These are phyloP conservation scores for Papilio glaucus DNA, from an alignment of 1,140 invertebrate species.

Conservation along the genomic window DNA sequence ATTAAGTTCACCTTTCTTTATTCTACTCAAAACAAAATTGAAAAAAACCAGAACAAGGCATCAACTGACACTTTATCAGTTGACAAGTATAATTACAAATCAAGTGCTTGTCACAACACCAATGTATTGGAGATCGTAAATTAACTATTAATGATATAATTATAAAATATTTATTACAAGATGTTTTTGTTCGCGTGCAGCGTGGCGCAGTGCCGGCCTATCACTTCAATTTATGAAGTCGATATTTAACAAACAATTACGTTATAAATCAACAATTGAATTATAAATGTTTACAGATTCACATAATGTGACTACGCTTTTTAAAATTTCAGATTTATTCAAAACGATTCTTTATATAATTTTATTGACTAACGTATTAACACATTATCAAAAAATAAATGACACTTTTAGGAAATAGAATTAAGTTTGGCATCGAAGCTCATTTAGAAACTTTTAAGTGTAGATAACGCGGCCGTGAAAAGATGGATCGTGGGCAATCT, in stretches of 20 bases:
- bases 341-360: slow-evolving; percentile 17
- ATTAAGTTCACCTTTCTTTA: neutral
- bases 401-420: slow-evolving; percentile 13
- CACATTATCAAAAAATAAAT: slow-evolving; percentile 16
- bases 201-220: neutral
- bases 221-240: slow-evolving; percentile 30
- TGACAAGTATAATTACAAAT: slow-evolving; percentile 18
- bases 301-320: slow-evolving; percentile 11
- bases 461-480: slow-evolving; percentile 15
- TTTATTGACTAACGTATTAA: slow-evolving; percentile 7
- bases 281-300: slow-evolving; percentile 35
- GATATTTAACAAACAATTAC: slow-evolving; percentile 36
- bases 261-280: slow-evolving; percentile 34
- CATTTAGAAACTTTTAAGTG: slow-evolving; percentile 24
- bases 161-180: slow-evolving; percentile 35
- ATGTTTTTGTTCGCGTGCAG: slow-evolving; percentile 30
- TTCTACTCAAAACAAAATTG: neutral
- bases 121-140: slow-evolving; percentile 26
- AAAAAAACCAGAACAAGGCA: neutral
- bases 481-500: slow-evolving; percentile 18
- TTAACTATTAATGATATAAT: slow-evolving; percentile 27
- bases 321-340: slow-evolving; percentile 1
- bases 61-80: neutral
- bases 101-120: slow-evolving; percentile 18
- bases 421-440: slow-evolving; percentile 22